A percentile compares a stretch with the other conserved stretches of the same genome.
phyloP scores from a whole-genome alignment of 2,797 vertebrate species.

The Pseudotriccus pelzelni region DNA sequence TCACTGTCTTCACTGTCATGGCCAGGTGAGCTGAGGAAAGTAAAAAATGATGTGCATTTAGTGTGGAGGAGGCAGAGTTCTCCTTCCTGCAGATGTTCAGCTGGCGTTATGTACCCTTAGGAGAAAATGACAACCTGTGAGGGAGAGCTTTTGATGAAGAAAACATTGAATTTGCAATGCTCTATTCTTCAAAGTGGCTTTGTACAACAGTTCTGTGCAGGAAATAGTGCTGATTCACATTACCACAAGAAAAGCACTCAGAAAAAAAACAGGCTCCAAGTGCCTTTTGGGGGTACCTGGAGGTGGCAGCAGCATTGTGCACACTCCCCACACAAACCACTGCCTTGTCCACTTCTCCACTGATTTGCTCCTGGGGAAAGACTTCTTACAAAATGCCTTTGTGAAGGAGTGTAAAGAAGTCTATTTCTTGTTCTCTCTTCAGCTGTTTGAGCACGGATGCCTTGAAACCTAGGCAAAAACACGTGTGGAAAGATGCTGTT shows the following conservation, averaged over 20 bases:
- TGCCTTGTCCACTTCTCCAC: neutral
- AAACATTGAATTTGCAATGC: neutral
- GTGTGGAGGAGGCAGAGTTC: neutral
- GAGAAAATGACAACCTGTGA: neutral
- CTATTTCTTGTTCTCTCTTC: neutral
- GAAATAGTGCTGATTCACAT: neutral
- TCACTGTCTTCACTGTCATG: neutral
- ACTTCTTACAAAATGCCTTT: neutral
- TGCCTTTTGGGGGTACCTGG: neutral
- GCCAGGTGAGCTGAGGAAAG: neutral
- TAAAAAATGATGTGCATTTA: neutral
- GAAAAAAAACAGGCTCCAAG: neutral
- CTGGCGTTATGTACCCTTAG: neutral
- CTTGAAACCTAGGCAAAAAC: neutral
- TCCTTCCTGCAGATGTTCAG: neutral
- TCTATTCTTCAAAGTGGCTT: neutral
- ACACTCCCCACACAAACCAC: neutral
- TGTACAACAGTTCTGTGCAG: neutral
- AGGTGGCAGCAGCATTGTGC: neutral
- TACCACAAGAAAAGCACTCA: neutral
- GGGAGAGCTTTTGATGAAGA: conserved; percentile 1
- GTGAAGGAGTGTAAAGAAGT: neutral
- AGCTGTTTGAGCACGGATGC: neutral
- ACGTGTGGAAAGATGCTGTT: neutral
- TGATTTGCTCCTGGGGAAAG: neutral